A percentile compares a stretch with the other conserved stretches of the same genome.
Evolutionary conservation across 2,888 invertebrate species (phyloP).

Genomic region (Apamea crenata): DNA sequence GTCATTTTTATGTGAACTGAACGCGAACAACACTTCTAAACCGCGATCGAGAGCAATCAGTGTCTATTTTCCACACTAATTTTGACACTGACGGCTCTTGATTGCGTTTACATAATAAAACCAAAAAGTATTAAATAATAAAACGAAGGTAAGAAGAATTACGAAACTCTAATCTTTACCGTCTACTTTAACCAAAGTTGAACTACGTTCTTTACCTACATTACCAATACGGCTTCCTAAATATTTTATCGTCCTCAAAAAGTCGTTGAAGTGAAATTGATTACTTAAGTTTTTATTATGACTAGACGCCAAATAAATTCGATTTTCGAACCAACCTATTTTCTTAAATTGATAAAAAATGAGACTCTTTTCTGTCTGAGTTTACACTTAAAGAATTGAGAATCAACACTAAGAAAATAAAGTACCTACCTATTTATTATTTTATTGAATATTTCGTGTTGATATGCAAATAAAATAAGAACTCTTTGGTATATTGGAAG

Average conservation of each 20-base stretch:
- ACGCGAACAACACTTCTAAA: too few relatives aligned
- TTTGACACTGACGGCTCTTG: too few relatives aligned
- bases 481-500: not conserved
- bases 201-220: not conserved
- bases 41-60: too few relatives aligned
- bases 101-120: too few relatives aligned
- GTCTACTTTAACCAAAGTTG: not conserved
- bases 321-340: constrained; percentile 19
- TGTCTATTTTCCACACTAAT: too few relatives aligned
- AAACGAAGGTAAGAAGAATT: not conserved
- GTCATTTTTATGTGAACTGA: too few relatives aligned
- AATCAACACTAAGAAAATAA: not conserved
- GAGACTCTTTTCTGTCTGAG: not conserved
- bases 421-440: not conserved
- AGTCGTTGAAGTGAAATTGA: constrained; percentile 10
- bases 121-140: not conserved
- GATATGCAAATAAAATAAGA: not conserved
- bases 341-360: constrained; percentile 25
- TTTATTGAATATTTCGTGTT: not conserved
- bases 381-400: not conserved
- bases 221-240: not conserved
- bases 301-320: constrained; percentile 12
- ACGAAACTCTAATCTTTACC: not conserved
- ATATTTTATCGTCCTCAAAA: constrained; percentile 4
- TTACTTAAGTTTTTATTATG: constrained; percentile 12